Conservation (phyloP, 2,797 vertebrate species). For the Lerista edwardsae region DNA sequence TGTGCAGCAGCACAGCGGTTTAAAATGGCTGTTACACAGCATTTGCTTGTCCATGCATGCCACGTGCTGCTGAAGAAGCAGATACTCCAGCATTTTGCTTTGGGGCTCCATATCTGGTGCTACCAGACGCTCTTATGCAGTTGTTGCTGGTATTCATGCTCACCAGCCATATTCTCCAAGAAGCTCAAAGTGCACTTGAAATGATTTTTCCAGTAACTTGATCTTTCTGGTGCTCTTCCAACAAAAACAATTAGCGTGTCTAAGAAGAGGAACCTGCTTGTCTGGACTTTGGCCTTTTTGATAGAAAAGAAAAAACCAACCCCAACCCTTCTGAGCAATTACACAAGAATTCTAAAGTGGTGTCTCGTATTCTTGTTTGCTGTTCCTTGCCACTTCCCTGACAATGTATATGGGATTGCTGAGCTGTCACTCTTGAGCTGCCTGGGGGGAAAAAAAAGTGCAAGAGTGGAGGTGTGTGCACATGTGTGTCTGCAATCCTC, state of each 20-base stretch:
- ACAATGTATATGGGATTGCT: background rate
- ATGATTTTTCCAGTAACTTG: slow-evolving; percentile 18
- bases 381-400: background rate
- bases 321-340: slow-evolving; percentile 7
- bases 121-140: background rate
- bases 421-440: slow-evolving; percentile 17
- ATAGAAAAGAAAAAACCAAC: background rate
- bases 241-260: background rate
- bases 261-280: slow-evolving; percentile 25
- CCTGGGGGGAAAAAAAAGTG: background rate
- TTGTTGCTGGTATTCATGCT: slow-evolving; percentile 33
- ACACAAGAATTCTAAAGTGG: background rate
- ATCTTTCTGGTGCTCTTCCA: slow-evolving; percentile 23
- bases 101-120: background rate
- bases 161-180: slow-evolving; percentile 5
- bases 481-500: background rate
- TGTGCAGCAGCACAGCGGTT: no score
- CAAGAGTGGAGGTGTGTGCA: background rate
- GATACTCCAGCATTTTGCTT: slow-evolving; percentile 12
- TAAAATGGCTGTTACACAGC: no score
- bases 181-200: slow-evolving; percentile 21
- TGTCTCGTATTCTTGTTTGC: rapidly evolving
- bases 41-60: slow-evolving; percentile 37
- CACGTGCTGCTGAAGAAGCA: background rate
- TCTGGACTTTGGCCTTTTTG: slow-evolving; percentile 34